Base-by-base conservation (phyloP, 2,888 invertebrate genomes). In the Baccha elongata region DNA sequence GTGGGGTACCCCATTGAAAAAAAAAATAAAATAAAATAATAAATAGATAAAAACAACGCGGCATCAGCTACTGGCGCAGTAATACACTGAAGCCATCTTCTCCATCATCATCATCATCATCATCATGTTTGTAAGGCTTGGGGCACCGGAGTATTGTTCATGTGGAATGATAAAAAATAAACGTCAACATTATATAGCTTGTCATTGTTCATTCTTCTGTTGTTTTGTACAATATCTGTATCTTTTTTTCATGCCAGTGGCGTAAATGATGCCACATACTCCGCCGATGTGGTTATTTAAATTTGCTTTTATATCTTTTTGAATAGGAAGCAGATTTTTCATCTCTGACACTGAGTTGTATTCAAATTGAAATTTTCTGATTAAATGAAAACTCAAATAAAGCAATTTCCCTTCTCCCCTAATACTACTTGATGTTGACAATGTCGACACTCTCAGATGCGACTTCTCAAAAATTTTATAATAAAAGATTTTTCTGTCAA, bases 271-370 rank as follows among this genome's bases (percentile, higher is more conserved):
- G 83, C 76, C 76, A 83, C 83, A 83, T 83, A 83, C 83, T 76
- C 71, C 68, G 76, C 60, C 81, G 48, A 76, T 83, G 71, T 83
- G 37, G 67, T 68, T 76, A 67, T 83, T 76, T 69, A 42, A 50
- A 67, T 62, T 67, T 65, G 37, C 53, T 60, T 50, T 72, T 69
- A 58, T 68, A 68, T 37, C 17, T 69, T 53, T 73, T 80, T 76
- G 83, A 83, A 83, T 75, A 83, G 83, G 83, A 83, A 83, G 83
- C 83, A 83, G 83, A 83, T 83, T 83, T 83, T 72, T 83, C 83
- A 83, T 83, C 76, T 83, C 83, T 83, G 83, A 83, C 83, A 83
- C 76, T 83, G 76, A 83, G 83, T 76, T 76, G 72, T 83, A 83
- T 83, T 83, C 62, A 83, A 83, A 83, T 83, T 83, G 83, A 83